phyloP scores from a whole-genome alignment of 2,113 vertebrate genomes.

The Dromaius novaehollandiae region DNA sequence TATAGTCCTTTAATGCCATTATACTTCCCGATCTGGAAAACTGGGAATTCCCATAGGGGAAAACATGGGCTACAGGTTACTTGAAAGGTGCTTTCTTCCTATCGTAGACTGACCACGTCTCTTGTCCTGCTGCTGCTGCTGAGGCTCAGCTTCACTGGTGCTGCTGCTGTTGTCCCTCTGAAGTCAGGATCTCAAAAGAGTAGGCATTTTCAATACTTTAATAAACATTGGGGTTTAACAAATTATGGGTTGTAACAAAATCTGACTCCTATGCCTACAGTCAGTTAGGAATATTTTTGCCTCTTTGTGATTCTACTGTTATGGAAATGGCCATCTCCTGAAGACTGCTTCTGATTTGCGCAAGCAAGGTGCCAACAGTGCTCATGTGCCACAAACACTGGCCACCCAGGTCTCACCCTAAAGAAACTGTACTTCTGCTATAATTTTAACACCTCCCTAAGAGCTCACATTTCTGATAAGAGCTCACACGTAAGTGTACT shows the following conservation, averaged over 20 bases:
- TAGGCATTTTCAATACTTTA: not conserved
- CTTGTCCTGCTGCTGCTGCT: not conserved
- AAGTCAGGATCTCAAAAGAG: not conserved
- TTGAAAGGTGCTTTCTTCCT: not conserved
- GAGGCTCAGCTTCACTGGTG: not conserved
- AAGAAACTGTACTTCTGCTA: not conserved
- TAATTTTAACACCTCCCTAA: not conserved
- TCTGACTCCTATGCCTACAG: not conserved
- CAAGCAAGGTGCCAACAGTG: not conserved
- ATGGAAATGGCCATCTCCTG: not conserved
- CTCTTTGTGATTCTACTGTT: not conserved
- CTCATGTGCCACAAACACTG: not conserved
- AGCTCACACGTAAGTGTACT: not conserved
- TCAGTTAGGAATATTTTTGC: not conserved
- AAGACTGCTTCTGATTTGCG: not conserved
- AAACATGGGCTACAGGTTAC: not conserved
- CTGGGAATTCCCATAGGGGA: not conserved
- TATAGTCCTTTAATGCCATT: not conserved
- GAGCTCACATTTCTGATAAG: not conserved
- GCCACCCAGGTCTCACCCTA: not conserved
- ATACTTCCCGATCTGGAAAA: not conserved
- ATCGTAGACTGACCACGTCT: not conserved
- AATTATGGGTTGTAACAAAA: not conserved
- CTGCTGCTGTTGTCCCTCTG: not conserved
- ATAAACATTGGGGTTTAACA: not conserved